These are phyloP conservation scores for Atopsyche davidsoni DNA, from an alignment of 1,140 invertebrate species.

Conservation along the genomic window DNA sequence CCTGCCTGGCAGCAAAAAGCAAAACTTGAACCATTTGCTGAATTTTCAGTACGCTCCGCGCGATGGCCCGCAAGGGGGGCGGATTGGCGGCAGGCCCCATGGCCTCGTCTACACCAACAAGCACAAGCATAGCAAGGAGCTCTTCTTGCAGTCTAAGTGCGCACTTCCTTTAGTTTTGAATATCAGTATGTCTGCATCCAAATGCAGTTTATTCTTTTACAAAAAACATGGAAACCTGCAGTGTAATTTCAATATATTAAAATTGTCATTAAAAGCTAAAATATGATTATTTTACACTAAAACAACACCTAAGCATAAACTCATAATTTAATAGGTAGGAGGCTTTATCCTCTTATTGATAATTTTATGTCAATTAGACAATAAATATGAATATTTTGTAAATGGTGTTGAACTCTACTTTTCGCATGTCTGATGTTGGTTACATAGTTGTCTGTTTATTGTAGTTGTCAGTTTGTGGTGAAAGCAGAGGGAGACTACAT, in stretches of 20 bases:
- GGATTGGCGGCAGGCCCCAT: constrained; percentile 33
- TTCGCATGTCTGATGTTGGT: too few relatives aligned
- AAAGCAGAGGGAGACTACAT: constrained; percentile 71
- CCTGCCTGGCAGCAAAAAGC: constrained; percentile 79
- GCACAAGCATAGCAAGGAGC: constrained; percentile 83
- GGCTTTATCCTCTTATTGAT: too few relatives aligned
- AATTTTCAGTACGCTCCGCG: constrained; percentile 76
- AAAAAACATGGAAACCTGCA: too few relatives aligned
- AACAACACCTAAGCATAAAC: too few relatives aligned
- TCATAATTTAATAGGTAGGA: too few relatives aligned
- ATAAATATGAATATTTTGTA: too few relatives aligned
- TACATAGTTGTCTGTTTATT: too few relatives aligned
- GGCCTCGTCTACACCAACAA: constrained; percentile 46
- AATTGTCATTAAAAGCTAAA: too few relatives aligned
- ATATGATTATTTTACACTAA: too few relatives aligned
- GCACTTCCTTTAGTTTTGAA: constrained; percentile 42
- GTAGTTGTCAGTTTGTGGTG: constrained; percentile 92
- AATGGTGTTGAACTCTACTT: too few relatives aligned
- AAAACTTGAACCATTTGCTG: constrained; percentile 86
- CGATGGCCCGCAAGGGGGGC: constrained; percentile 35
- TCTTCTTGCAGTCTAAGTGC: constrained; percentile 91
- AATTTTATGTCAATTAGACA: too few relatives aligned
- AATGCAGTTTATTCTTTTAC: constrained; percentile 3
- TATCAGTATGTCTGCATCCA: neutral
- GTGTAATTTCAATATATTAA: too few relatives aligned